Conservation (phyloP, 2,888 invertebrate genomes). For the Artemia sp. region DNA sequence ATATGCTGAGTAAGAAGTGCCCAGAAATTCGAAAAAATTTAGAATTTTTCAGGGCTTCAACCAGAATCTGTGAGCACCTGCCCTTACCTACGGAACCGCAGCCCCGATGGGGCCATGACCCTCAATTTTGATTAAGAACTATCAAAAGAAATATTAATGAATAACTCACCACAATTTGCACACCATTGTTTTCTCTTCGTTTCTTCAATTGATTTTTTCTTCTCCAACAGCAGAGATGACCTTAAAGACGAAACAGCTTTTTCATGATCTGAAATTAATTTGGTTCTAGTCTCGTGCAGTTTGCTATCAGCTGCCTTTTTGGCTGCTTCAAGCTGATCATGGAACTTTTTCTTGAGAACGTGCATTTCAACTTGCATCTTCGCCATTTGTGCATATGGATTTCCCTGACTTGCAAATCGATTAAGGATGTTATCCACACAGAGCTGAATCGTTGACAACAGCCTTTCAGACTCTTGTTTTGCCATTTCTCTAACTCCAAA, state of each 20-base stretch:
- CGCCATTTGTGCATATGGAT: constrained; percentile 6
- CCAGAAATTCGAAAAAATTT: no score
- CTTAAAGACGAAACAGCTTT: constrained; percentile 47
- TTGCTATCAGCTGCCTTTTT: constrained; percentile 2
- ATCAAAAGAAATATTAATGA: not conserved
- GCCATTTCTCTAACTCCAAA: not conserved
- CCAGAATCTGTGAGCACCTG: no score
- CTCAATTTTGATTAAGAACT: no score
- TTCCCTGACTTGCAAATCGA: not conserved
- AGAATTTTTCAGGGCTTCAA: no score
- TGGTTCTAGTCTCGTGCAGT: not conserved
- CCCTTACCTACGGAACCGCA: no score
- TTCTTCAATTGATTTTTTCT: constrained; percentile 50
- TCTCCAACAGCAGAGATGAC: constrained; percentile 48
- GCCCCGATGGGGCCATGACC: no score
- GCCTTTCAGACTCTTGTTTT: not conserved
- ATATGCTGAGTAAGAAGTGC: no score
- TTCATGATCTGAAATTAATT: constrained; percentile 40
- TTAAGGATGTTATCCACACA: not conserved
- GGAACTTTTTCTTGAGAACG: not conserved
- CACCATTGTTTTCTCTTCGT: constrained; percentile 86
- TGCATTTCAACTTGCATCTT: constrained; percentile 10
- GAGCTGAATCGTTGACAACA: not conserved
- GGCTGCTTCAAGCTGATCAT: constrained; percentile 11
- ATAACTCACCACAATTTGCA: constrained; percentile 50